Evolutionary conservation across 2,797 vertebrate genomes (phyloP).

Genomic region (Nasua narica): DNA sequence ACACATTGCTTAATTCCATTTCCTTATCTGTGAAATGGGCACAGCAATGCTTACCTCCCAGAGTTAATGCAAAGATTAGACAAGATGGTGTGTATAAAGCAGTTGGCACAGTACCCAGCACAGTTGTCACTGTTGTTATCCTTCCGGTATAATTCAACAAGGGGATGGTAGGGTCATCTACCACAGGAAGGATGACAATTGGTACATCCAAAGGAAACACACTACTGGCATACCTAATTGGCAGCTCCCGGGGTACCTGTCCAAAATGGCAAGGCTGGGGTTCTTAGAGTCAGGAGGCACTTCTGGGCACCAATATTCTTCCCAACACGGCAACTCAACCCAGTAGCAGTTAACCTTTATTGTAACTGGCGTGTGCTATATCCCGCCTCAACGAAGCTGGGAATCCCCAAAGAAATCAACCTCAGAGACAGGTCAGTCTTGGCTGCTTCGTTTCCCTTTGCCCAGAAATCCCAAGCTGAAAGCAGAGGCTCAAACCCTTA

Average conservation of each 20-base stretch:
- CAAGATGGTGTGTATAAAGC: neutral
- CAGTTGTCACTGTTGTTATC: neutral
- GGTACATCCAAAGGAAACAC: neutral
- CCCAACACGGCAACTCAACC: neutral
- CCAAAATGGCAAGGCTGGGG: neutral
- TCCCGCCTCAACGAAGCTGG: neutral
- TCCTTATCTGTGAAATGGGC: neutral
- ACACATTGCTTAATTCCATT: neutral
- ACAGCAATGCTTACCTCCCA: neutral
- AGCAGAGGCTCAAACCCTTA: neutral
- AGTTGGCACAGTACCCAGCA: neutral
- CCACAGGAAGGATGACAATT: neutral
- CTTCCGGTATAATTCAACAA: neutral
- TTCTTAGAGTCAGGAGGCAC: neutral
- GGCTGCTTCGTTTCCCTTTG: neutral
- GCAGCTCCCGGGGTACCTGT: neutral
- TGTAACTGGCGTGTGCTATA: neutral
- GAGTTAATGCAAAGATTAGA: neutral
- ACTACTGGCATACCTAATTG: neutral
- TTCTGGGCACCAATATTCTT: neutral
- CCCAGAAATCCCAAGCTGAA: neutral
- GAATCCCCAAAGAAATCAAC: neutral
- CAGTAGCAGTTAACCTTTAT: neutral
- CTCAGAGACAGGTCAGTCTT: neutral
- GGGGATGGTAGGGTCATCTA: neutral